Evolutionary conservation across 2,888 invertebrate species (phyloP).

Genomic region (Drosophila meridiana): DNA sequence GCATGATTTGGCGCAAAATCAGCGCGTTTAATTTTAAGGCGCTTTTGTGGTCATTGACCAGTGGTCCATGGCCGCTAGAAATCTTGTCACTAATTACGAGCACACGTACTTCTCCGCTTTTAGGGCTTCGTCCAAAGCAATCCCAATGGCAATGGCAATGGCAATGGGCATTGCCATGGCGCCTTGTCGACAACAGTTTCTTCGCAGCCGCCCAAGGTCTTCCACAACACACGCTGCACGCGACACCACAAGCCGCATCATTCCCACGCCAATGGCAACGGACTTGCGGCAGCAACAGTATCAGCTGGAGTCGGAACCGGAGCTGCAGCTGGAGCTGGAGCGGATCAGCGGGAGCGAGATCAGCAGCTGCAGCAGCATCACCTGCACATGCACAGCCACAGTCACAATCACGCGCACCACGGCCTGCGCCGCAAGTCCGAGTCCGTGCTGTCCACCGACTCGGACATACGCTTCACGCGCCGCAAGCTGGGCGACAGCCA

Average conservation of each 20-base stretch:
- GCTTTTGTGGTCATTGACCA: constrained; percentile 75
- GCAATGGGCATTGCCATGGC: constrained; percentile 47
- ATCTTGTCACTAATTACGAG: constrained; percentile 50
- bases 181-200: constrained; percentile 27
- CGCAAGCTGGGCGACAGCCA: constrained; percentile 93
- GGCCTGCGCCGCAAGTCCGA: constrained; percentile 87
- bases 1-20: constrained; percentile 74
- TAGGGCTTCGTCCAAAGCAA: constrained; percentile 74
- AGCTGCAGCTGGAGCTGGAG: background rate
- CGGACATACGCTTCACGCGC: constrained; percentile 94
- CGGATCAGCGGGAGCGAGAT: constrained; percentile 41
- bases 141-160: constrained; percentile 59
- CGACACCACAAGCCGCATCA: constrained; percentile 83
- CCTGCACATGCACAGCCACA: constrained; percentile 65
- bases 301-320: background rate
- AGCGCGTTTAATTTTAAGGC: constrained; percentile 63
- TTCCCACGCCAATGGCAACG: constrained; percentile 58
- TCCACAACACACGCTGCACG: constrained; percentile 84
- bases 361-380: constrained; percentile 56
- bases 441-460: constrained; percentile 93
- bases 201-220: constrained; percentile 78
- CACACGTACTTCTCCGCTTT: constrained; percentile 16
- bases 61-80: constrained; percentile 16
- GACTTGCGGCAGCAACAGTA: constrained; percentile 2
- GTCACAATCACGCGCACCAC: constrained; percentile 65